Percentiles rank a stretch among this genome's conserved stretches.
phyloP scores from a whole-genome alignment of 1,140 invertebrate species.

The Batillaria attramentaria region DNA sequence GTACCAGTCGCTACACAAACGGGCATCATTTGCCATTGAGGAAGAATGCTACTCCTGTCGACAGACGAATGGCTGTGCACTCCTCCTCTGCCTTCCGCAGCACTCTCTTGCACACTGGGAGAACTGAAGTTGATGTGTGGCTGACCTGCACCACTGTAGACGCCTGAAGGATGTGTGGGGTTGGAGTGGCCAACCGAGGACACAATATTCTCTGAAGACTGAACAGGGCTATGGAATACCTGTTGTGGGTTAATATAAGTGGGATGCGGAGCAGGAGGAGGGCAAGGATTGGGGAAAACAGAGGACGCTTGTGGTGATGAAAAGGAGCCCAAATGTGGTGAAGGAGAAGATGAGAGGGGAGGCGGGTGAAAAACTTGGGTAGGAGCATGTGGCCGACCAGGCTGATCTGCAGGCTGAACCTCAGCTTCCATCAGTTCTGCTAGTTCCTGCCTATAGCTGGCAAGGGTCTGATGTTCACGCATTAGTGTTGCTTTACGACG shows the following conservation, averaged over 20 bases:
- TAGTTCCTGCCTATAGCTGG: constrained; percentile 41
- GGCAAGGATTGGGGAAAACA: too few relatives aligned
- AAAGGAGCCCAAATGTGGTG: too few relatives aligned
- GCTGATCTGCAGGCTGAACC: too few relatives aligned
- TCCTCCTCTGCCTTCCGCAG: neutral
- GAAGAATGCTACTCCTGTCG: constrained; percentile 23
- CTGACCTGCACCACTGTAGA: too few relatives aligned
- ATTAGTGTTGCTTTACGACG: constrained; percentile 47
- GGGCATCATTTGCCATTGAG: constrained; percentile 28
- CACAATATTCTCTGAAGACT: too few relatives aligned
- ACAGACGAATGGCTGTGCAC: constrained; percentile 6
- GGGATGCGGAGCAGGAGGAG: too few relatives aligned
- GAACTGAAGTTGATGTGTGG: neutral
- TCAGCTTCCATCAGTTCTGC: constrained; percentile 30
- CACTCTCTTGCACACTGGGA: constrained; percentile 8
- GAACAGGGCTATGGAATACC: too few relatives aligned
- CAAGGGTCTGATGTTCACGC: constrained; percentile 46
- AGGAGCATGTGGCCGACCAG: too few relatives aligned
- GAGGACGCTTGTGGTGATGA: too few relatives aligned
- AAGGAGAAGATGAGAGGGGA: neutral
- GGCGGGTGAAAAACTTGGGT: constrained; percentile 13
- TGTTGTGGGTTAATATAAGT: too few relatives aligned
- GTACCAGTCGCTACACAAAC: neutral
- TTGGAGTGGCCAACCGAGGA: too few relatives aligned
- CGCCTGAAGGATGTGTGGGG: too few relatives aligned